Base-by-base conservation (phyloP, 2,113 vertebrate species). In the Lanius ludovicianus region DNA sequence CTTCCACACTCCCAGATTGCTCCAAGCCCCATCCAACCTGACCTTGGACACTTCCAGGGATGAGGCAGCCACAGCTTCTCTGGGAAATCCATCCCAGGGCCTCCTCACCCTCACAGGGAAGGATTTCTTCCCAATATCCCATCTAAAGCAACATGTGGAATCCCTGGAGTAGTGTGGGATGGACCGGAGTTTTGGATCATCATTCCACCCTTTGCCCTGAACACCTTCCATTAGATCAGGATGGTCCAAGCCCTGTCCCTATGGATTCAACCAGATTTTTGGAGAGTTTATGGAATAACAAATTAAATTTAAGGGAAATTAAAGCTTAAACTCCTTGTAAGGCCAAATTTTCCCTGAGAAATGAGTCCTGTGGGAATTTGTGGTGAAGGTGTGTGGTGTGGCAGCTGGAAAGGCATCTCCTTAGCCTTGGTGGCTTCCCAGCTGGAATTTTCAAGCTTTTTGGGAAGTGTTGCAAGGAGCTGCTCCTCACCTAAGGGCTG, bases 161-260 rank as follows among this genome's bases (percentile, higher is more conserved):
- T 53, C 11, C 11, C 17, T 76, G 78, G 30, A 60, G 35, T 41
- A 9, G n/a, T 30, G 14, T 31, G 31, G 35, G 49, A 24, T 37
- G 19, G 60, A 12, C 0, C 3, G 10, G 15, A 52, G 3, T 46
- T 59, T 4, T 0, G 13, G 20, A 11, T 46, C 11, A 39, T 25
- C 17, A 7, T 68, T 60, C 39, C 9, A 59, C 13, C 4, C 13
- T 11, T 33, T 59, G 6, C 46, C 13, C 1, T 25, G 46, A 20
- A n/a, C 8, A 28, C 15, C 0, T 67, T 30, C 23, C 15, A 9
- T 16, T n/a, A 24, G 44, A 25, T 3, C 16, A 41, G 24, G 30
- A 41, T 41, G 11, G 53, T 75, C 46, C 24, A 12, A 53, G 23
- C 47, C 0, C 2, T 12, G 5, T 47, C 15, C 10, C 8, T 18